Evolutionary conservation across 2,888 invertebrate species (phyloP), one percentile per base, ranked within the genome.

Genomic region (Teleiodes luculella): DNA sequence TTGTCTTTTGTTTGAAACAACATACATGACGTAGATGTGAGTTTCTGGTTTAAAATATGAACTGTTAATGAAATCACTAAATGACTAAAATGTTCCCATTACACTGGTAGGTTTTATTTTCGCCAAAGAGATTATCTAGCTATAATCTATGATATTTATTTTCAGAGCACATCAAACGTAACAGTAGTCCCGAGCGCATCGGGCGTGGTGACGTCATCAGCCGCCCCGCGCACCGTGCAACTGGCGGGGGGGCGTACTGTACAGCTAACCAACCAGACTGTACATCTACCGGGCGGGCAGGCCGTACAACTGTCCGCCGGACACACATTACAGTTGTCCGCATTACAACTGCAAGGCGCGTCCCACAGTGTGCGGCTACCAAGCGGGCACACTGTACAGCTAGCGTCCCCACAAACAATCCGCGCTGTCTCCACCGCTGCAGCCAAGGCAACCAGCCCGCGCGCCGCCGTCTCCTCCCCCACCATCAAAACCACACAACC

Each of bases 301-400:
- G 82, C 76, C 14, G 83, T 84, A 1, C 81, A 81, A 47, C 64
- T 82, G 0, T 72, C 67, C 18, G 68, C 78, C 0, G 81, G 76
- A 0, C 82, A 79, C 59, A 75, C 84, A 0, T 64, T 85, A 2
- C 85, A 84, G 53, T 66, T 85, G 2, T 80, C 84, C 0, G 74
- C 83, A 0, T 61, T 85, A 2, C 83, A 83, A 39, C 66, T 81
- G 39, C 85, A 24, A 24, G 24, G 24, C 24, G 24, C 76, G 18
- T 81, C 77, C n/a, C 90, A 79, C 54, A 43, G 82, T 41, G 86
- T 86, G 0, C 74, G 83, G 1, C 65, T 87, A 28, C 87, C 78
- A n/a, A 83, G 80, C 57, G 88, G 80, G 6, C 87, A 86, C 57
- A 86, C 86, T 0, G 84, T 87, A 1, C 87, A 85, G 54, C 66